Conservation (phyloP, 2,888 invertebrate species). For the Acrobasis consociella region DNA sequence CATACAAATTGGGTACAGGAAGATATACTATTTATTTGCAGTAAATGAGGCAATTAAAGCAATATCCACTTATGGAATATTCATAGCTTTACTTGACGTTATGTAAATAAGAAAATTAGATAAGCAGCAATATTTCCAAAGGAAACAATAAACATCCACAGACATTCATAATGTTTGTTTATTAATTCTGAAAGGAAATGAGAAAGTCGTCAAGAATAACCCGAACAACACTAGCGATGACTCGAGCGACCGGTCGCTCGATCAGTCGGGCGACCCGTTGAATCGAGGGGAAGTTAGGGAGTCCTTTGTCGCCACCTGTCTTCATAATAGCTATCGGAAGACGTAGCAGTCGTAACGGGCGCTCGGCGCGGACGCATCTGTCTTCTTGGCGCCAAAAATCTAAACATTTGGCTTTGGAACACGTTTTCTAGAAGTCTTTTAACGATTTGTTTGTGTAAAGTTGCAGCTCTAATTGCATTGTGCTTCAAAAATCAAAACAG, state of each 20-base stretch:
- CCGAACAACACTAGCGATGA: constrained; percentile 24
- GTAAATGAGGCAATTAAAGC: too few species aligned
- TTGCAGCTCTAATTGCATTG: too few species aligned
- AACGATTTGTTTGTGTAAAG: too few species aligned
- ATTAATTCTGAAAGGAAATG: constrained; percentile 21
- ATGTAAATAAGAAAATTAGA: neutral
- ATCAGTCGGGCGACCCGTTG: constrained; percentile 41
- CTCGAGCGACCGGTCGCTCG: constrained; percentile 44
- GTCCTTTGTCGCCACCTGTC: constrained; percentile 78
- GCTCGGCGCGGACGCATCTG: constrained; percentile 71
- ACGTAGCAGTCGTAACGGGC: constrained; percentile 58
- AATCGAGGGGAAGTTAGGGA: constrained; percentile 68
- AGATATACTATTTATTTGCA: too few species aligned
- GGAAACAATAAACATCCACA: constrained; percentile 14
- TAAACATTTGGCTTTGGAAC: constrained; percentile 11
- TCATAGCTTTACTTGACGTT: neutral
- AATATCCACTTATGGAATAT: neutral
- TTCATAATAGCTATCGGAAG: constrained; percentile 76
- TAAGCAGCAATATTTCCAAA: constrained; percentile 1
- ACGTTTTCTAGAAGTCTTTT: neutral
- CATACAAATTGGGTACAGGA: too few species aligned
- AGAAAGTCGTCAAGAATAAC: constrained; percentile 32
- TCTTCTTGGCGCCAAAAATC: constrained; percentile 65
- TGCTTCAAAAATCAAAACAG: neutral
- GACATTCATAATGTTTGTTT: constrained; percentile 14